Base-by-base conservation (phyloP, 1,140 invertebrate species). In the Caerostris extrusa region DNA sequence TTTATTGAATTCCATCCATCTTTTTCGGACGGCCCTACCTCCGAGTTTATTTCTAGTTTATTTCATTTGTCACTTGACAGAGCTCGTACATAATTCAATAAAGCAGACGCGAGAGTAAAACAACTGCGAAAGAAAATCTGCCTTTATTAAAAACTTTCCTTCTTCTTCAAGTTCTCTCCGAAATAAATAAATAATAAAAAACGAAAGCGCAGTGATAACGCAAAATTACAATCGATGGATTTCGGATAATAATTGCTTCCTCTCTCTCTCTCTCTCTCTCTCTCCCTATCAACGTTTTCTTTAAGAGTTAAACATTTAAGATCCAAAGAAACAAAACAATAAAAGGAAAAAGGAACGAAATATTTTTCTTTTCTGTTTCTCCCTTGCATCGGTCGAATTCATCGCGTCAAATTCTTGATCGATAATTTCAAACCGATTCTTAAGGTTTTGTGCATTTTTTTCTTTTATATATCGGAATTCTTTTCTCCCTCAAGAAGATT, bases 161-260 rank as follows among this genome's bases (percentile, higher is more conserved):
- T 19, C 14, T 81, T 50, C n/a, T 10, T n/a, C n/a, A n/a, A n/a
- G n/a, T n/a, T n/a, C n/a, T n/a, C n/a, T n/a, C n/a, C n/a, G n/a
- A n/a, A n/a, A n/a, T n/a, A n/a, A n/a, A n/a, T n/a, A n/a, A n/a
- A n/a, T n/a, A n/a, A n/a, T n/a, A n/a, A n/a, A n/a, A n/a, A 64
- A n/a, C n/a, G n/a, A 8, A 34, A 19, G 50, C 55, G 50, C 10
- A 85, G 57, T 5, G 53, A 88, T 56, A 88, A 88, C 61, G 19
- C 58, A 88, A 34, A 88, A 50, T 50, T 10, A 14, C 34, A 88
- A 88, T 88, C 86, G 86, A 88, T 88, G 56, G 14, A 7, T 50
- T 88, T 88, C 60, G 86, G 86, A 64, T 88, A 88, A 88, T 88
- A 88, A 88, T 88, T 88, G 86, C 58, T 88, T 88, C 64, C 86